A percentile compares a stretch with the other conserved stretches of the same genome.
phyloP scores from a whole-genome alignment of 2,888 invertebrate genomes.

The Tryphoninae sp. region DNA sequence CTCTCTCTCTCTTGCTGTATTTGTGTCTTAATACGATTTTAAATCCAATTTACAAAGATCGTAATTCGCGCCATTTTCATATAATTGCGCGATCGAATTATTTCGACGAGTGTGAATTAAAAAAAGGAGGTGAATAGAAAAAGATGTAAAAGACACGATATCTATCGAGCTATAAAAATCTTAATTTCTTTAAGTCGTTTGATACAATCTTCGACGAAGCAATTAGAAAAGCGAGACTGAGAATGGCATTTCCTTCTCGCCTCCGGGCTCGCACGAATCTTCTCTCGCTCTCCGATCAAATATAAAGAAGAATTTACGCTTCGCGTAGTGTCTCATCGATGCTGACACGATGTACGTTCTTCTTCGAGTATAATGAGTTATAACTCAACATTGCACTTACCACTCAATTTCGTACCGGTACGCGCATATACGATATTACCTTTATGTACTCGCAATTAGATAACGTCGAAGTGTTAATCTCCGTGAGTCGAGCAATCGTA shows the following conservation, averaged over 20 bases:
- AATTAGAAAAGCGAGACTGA: constrained; percentile 14
- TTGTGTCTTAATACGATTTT: no score
- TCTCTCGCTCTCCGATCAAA: constrained; percentile 30
- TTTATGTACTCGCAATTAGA: constrained; percentile 39
- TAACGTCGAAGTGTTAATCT: background rate
- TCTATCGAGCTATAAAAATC: background rate
- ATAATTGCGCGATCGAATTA: no score
- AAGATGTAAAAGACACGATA: no score
- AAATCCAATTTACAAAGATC: no score
- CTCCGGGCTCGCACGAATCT: background rate
- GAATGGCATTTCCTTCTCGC: background rate
- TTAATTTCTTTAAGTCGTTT: background rate
- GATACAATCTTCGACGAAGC: background rate
- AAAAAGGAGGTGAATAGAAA: no score
- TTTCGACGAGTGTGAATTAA: no score
- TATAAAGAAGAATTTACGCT: constrained; percentile 13
- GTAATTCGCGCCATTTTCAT: no score
- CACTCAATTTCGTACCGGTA: constrained; percentile 44
- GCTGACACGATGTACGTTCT: background rate
- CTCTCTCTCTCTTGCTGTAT: no score
- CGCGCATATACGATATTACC: constrained; percentile 11
- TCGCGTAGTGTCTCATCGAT: background rate
- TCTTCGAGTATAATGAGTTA: constrained; percentile 12
- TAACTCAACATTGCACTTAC: background rate
- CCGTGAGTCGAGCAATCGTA: background rate